These are phyloP conservation scores for Plecotus auritus DNA, from an alignment of 2,113 vertebrate species.

Conservation along the genomic window DNA sequence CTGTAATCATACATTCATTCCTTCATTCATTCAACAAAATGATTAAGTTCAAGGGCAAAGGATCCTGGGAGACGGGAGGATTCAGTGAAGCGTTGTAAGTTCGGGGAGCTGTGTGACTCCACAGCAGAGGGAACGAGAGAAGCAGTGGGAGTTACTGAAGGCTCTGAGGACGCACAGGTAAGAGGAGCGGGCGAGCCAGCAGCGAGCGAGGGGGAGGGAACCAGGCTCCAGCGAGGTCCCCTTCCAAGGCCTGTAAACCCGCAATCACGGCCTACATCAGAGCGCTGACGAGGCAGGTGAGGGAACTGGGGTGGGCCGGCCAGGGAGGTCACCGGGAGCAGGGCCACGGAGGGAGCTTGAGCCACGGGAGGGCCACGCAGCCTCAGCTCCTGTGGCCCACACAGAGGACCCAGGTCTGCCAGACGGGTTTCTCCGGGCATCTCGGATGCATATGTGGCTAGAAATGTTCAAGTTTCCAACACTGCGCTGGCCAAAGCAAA, in stretches of 20 bases:
- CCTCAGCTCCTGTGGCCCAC: neutral
- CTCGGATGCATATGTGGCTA: slow-evolving; percentile 42
- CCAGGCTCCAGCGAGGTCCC: neutral
- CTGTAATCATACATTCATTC: neutral
- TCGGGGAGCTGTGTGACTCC: neutral
- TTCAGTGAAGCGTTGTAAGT: neutral
- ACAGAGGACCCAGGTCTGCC: neutral
- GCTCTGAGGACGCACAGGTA: neutral
- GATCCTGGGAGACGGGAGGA: neutral
- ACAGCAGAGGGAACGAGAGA: neutral
- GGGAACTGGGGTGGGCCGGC: neutral
- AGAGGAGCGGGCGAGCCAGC: neutral
- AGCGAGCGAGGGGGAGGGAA: neutral
- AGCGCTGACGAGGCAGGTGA: neutral
- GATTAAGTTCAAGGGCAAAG: neutral
- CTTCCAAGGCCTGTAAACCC: neutral
- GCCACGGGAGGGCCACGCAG: neutral
- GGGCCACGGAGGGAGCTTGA: neutral
- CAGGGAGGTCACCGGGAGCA: neutral
- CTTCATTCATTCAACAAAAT: neutral
- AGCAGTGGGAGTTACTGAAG: neutral
- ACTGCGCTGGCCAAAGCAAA: slow-evolving; percentile 48
- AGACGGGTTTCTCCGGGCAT: slow-evolving; percentile 16
- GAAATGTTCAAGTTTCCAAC: slow-evolving; percentile 52
- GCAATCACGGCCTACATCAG: neutral